These are phyloP conservation scores for Anhinga anhinga DNA, from an alignment of 2,113 vertebrate genomes.

Conservation along the genomic window DNA sequence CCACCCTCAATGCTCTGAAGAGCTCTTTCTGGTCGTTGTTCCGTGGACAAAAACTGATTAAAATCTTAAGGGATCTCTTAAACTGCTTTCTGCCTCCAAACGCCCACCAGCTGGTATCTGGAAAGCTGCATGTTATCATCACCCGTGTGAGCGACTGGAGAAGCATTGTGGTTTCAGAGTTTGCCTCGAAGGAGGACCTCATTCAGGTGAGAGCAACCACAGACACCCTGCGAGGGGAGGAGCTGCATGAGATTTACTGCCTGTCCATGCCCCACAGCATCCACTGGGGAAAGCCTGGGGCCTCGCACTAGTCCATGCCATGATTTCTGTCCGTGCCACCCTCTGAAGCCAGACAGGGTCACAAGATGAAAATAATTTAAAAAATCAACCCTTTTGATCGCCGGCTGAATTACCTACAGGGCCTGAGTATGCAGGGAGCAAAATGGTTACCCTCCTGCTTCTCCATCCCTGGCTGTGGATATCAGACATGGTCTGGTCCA, in stretches of 20 bases:
- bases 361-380: neutral
- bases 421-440: neutral
- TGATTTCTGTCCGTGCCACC: neutral
- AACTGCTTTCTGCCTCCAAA: constrained; percentile 55
- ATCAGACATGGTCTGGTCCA: neutral
- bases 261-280: neutral
- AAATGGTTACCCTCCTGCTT: neutral
- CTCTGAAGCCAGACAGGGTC: neutral
- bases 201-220: constrained; percentile 66
- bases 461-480: neutral
- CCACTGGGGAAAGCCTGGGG: neutral
- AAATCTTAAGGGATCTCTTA: neutral
- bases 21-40: fast-evolving
- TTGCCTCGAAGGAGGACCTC: constrained; percentile 78
- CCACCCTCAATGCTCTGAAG: fast-evolving
- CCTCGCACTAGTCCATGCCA: fast-evolving
- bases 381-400: neutral
- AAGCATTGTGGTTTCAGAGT: constrained; percentile 63
- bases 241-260: neutral
- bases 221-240: fast-evolving
- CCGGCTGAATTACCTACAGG: neutral
- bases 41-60: neutral
- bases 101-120: constrained; percentile 71
- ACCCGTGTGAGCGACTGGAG: constrained; percentile 72
- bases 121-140: constrained; percentile 73